Conservation (phyloP, 2,797 vertebrate genomes). For the Morus bassanus region DNA sequence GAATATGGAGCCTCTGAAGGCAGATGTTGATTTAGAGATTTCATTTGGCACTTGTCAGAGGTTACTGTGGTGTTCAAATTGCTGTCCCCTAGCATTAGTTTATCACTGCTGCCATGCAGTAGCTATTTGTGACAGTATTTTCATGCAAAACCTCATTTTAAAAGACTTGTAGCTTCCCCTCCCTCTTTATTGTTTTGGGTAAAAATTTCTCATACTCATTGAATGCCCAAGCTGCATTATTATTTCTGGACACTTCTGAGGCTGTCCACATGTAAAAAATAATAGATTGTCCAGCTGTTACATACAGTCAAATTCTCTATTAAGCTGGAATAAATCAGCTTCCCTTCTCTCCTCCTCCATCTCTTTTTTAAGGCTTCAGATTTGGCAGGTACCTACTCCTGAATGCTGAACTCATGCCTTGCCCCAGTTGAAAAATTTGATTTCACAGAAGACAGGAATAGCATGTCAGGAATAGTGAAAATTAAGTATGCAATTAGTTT, state of each 20-base stretch:
- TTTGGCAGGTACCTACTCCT: background rate
- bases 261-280: background rate
- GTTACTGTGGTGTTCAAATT: background rate
- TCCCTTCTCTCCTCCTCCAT: background rate
- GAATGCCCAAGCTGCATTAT: background rate
- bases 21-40: background rate
- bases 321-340: background rate
- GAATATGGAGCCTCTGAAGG: background rate
- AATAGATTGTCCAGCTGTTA: slow-evolving; percentile 4
- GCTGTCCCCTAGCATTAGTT: background rate
- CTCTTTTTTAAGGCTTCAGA: background rate
- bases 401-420: background rate
- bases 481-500: background rate
- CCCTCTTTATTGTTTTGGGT: background rate
- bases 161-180: background rate
- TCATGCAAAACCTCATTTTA: background rate
- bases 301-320: slow-evolving; percentile 8
- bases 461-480: background rate
- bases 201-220: background rate
- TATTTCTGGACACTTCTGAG: background rate
- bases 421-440: background rate
- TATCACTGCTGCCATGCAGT: background rate
- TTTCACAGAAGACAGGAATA: background rate
- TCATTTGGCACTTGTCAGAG: background rate
- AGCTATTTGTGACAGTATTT: background rate